Evolutionary conservation across 2,113 vertebrate genomes (phyloP), one percentile per base, ranked within the genome.

Genomic region (Picathartes gymnocephalus): DNA sequence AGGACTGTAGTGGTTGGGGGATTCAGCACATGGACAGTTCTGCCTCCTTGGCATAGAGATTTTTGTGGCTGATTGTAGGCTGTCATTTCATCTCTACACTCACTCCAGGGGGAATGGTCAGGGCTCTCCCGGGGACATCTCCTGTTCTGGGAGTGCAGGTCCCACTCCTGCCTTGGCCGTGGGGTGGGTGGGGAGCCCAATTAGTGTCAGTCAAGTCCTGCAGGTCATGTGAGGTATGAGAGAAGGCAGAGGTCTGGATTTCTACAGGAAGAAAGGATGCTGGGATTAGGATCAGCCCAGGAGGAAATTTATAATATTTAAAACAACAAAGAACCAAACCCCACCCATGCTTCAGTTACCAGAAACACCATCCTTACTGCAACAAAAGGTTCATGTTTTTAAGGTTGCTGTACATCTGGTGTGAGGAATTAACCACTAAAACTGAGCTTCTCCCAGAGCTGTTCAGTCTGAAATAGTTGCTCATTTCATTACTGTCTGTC

Each of bases 61-160:
- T 31, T 39, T 7, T 15, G 4, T 72, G 33, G 64, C 18, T 62
- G 80, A 44, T 53, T 30, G 16, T 1, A 16, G 21, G 14, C 58
- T 1, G 0, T 42, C 6, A 4, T 62, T 81, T 70, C 25, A 27
- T 12, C 54, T 35, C 90, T 31, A 3, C 64, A 24, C 47, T 50
- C 0, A 0, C 39, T 53, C 22, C 1, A 2, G 74, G 21, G 27
- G 27, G 28, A 56, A 4, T 9, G 66, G 48, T 65, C 54, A 21
- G 2, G 6, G 13, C 31, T 11, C 16, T 71, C 22, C 42, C 57
- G 51, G 84, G 81, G 42, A 19, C 18, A 7, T 16, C 44, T 66
- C 6, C 0, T 48, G n/a, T 20, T 39, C 45, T 76, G 54, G 18
- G 39, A 27, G 11, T 33, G 51, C 40, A 25, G 54, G 23, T 61